Evolutionary conservation across 2,113 vertebrate species (phyloP), one percentile per base, ranked within the genome.

Genomic region (Oncorhynchus gorbuscha): DNA sequence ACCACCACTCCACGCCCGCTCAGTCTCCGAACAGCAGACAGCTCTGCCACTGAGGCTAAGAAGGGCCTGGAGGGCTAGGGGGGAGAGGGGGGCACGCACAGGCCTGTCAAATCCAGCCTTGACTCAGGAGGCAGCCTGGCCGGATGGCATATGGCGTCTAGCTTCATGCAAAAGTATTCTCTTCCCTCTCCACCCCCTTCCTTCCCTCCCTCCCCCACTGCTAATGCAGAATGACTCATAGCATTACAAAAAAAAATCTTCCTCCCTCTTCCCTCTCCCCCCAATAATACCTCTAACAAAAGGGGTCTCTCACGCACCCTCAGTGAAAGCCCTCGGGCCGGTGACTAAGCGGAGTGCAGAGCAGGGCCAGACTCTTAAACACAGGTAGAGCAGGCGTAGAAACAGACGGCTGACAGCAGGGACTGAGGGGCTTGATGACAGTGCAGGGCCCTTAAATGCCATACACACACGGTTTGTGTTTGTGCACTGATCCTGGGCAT

Each of bases 71-170:
- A 81, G 83, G 85, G 88, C 85, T 83, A 75, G 75, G 81, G 71
- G 75, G 76, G 6, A 22, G 93, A 93, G 87, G 94, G 96, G 94
- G 93, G 93, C 95, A 94, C 95, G 95, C 95, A 93, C 93, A 94
- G 92, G 93, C 94, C 94, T 96, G 93, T 94, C 95, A 95, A 94
- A 94, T 80, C 92, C 92, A 92, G 95, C 95, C 93, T 90, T 91
- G 91, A 94, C 93, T 95, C 95, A 95, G 95, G 95, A 95, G 94
- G 95, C 94, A 94, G 86, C 81, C 86, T 86, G 77, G 94, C 93
- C 96, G 96, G 93, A 95, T 98, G 96, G 96, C 97, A 98, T 99
- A 99, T 99, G 97, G 97, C 93, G 97, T 97, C 96, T 98, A 96
- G 95, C 95, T 96, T 96, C 94, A 95, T 99, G 96, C 96, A 97